Evolutionary conservation across 2,888 invertebrate species (phyloP).

Genomic region (Caradrina kadenii): DNA sequence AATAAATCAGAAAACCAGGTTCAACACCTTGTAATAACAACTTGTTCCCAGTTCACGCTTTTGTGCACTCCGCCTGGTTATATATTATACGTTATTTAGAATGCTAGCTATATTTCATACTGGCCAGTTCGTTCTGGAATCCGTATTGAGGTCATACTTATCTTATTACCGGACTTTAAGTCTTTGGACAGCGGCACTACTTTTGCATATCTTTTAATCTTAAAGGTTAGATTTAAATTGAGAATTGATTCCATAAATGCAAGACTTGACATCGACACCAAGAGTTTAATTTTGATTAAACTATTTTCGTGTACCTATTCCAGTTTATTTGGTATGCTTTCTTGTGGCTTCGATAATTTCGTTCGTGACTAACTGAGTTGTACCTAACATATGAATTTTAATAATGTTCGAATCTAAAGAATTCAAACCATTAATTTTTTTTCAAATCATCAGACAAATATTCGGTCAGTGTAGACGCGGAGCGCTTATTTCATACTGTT

Average conservation of each 20-base stretch:
- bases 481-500: slow-evolving; percentile 78
- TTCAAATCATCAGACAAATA: slow-evolving; percentile 65
- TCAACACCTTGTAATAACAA: slow-evolving; percentile 87
- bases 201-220: slow-evolving; percentile 73
- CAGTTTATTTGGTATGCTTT: slow-evolving; percentile 30
- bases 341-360: slow-evolving; percentile 17
- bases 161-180: slow-evolving; percentile 76
- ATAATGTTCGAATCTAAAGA: slow-evolving; percentile 23
- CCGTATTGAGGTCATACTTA: slow-evolving; percentile 79
- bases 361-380: slow-evolving; percentile 34
- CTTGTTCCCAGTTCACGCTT: slow-evolving; percentile 75
- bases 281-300: slow-evolving; percentile 16
- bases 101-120: slow-evolving; percentile 77
- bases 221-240: slow-evolving; percentile 65
- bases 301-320: slow-evolving; percentile 27
- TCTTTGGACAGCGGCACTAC: slow-evolving; percentile 69
- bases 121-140: slow-evolving; percentile 75
- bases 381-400: slow-evolving; percentile 36
- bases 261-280: slow-evolving; percentile 40
- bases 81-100: slow-evolving; percentile 80
- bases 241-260: slow-evolving; percentile 56
- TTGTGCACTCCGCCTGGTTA: slow-evolving; percentile 75
- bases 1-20: slow-evolving; percentile 86
- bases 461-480: slow-evolving; percentile 72
- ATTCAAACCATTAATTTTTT: slow-evolving; percentile 30